A percentile compares a stretch with the other conserved stretches of the same genome.
phyloP scores from a whole-genome alignment of 2,113 vertebrate genomes.

The Cariama cristata region DNA sequence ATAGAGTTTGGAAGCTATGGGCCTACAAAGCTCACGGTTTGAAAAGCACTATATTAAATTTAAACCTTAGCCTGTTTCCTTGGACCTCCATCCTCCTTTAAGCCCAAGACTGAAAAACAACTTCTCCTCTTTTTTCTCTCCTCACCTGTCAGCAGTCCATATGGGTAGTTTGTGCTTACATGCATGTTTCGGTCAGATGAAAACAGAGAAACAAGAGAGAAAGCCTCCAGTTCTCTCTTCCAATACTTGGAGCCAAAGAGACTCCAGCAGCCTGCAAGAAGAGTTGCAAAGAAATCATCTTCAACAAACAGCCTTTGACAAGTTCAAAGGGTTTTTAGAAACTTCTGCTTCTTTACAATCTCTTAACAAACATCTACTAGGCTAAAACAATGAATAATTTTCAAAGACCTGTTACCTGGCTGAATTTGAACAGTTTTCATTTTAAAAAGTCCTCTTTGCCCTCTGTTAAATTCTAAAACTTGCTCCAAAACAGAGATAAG shows the following conservation, averaged over 20 bases:
- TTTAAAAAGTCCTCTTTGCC: background rate
- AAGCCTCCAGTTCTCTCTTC: background rate
- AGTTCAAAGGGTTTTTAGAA: background rate
- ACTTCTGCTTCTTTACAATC: background rate
- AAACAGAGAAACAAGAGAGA: background rate
- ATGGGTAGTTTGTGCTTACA: background rate
- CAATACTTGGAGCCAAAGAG: background rate
- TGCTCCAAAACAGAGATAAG: background rate
- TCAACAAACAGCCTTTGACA: background rate
- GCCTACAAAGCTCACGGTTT: background rate
- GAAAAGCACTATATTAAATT: background rate
- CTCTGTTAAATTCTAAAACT: background rate
- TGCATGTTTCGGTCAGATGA: background rate
- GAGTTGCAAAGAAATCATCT: background rate
- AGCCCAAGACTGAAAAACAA: background rate
- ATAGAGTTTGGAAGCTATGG: background rate
- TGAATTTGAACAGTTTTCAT: background rate
- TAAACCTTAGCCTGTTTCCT: background rate
- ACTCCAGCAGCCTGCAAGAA: background rate
- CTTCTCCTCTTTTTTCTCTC: background rate
- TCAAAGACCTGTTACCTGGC: background rate
- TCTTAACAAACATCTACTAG: background rate
- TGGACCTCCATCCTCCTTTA: background rate
- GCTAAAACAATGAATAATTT: background rate
- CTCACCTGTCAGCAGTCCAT: background rate